Conservation (phyloP, 2,888 invertebrate genomes). For the Exephanes ischioxanthus region DNA sequence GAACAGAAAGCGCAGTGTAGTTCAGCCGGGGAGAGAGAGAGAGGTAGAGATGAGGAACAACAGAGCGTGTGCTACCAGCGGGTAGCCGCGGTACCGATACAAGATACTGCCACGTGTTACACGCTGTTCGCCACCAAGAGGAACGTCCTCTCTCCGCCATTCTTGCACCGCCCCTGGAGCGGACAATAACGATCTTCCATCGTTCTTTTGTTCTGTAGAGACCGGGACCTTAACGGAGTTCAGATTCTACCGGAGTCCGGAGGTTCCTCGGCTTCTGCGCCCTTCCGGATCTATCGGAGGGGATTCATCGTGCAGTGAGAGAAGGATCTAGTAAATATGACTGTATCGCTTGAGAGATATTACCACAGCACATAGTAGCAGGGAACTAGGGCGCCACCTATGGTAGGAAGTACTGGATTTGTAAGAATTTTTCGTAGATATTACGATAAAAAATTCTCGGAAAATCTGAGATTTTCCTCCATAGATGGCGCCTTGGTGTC, state of each 20-base stretch:
- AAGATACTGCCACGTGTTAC: conserved; percentile 85
- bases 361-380: too few relatives aligned
- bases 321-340: too few relatives aligned
- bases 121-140: conserved; percentile 84
- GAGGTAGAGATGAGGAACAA: conserved; percentile 74
- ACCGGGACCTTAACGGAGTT: conserved; percentile 34
- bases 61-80: conserved; percentile 80
- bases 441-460: too few relatives aligned
- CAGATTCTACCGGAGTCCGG: conserved; percentile 37
- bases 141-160: conserved; percentile 77
- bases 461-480: too few relatives aligned
- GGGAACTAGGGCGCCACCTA: too few relatives aligned
- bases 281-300: conserved; percentile 51
- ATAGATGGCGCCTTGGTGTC: too few relatives aligned
- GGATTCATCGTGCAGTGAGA: conserved; percentile 2
- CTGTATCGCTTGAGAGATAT: too few relatives aligned
- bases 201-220: conserved; percentile 68
- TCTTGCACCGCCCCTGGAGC: conserved; percentile 70
- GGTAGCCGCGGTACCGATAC: conserved; percentile 82
- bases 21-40: conserved; percentile 30
- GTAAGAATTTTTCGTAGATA: too few relatives aligned
- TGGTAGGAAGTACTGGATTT: too few relatives aligned
- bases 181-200: conserved; percentile 71
- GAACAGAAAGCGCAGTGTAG: conserved; percentile 42
- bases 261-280: conserved; percentile 47